Evolutionary conservation across 2,888 invertebrate species (phyloP).

Genomic region (Lycophotia porphyrea): DNA sequence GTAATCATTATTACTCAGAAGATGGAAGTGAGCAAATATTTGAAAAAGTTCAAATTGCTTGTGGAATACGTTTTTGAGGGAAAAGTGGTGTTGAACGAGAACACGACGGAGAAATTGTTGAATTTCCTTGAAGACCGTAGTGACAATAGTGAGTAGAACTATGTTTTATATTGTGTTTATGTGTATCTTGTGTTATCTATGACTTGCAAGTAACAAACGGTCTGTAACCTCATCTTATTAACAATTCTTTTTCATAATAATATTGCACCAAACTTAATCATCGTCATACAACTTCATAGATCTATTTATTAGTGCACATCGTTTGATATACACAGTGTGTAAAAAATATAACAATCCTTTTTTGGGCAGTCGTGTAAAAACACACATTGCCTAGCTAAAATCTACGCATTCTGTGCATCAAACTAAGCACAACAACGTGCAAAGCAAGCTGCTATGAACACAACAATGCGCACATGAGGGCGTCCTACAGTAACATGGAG

Average conservation of each 20-base stretch:
- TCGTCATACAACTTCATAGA: not conserved
- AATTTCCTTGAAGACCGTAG: slow-evolving; percentile 65
- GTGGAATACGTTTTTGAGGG: slow-evolving; percentile 69
- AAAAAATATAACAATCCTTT: no score
- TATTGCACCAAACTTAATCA: not conserved
- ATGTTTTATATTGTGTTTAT: not conserved
- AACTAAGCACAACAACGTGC: not conserved
- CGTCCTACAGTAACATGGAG: no score
- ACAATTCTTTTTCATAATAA: not conserved
- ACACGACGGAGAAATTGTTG: slow-evolving; percentile 68
- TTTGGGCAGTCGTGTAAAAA: no score
- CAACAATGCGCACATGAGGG: no score
- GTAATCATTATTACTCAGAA: slow-evolving; percentile 38
- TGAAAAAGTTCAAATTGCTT: slow-evolving; percentile 69
- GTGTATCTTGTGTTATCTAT: not conserved
- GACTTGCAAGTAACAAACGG: slow-evolving; percentile 5
- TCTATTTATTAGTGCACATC: not conserved
- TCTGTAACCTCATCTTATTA: not conserved
- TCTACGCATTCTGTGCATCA: not conserved
- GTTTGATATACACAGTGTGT: not conserved
- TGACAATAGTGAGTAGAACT: slow-evolving; percentile 49
- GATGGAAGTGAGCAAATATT: slow-evolving; percentile 71
- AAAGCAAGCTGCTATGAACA: no score
- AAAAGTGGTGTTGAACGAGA: slow-evolving; percentile 67
- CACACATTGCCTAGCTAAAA: not conserved